Base-by-base conservation (phyloP, 2,113 vertebrate genomes). In the Rhinichthys klamathensis region DNA sequence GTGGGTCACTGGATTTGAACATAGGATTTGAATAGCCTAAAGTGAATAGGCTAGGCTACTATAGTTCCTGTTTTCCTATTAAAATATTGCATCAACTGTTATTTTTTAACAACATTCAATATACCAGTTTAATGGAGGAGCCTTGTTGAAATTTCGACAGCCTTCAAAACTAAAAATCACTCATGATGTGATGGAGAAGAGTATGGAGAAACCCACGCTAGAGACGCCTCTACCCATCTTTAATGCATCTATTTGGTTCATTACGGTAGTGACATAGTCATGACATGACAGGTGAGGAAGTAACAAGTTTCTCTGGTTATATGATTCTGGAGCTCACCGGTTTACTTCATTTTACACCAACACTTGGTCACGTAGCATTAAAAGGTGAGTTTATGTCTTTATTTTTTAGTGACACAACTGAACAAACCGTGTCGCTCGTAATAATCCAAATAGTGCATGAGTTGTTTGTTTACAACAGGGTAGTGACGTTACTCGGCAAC, bases 231-330 rank as follows among this genome's bases (percentile, higher is more conserved):
- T 10, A 13, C 1, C 12, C 0, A 15, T 8, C n/a, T 6, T 27
- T 65, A 12, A 7, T 15, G 56, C 56, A 8, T 38, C 12, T 65
- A 63, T 65, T 80, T 38, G 4, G n/a, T 27, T 12, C 4, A 65
- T 65, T 80, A 80, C 78, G 60, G 78, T 80, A 80, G 18, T 32
- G 30, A 32, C 41, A 41, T 41, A 41, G 41, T 41, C 41, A 41
- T 41, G 25, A 15, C 44, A 41, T 79, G 78, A 80, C 38, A 65
- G 60, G 6, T 38, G 2, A 80, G 77, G 75, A 78, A 78, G 75
- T 60, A 2, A 23, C 8, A 5, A 58, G 74, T 54, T 56, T 63
- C n/a, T 25, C 1, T 11, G 4, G 27, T 58, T 56, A 25, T 30
- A 1, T 30, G 30, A 30, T 30, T 30, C 38, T 30, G 21, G 8